phyloP scores from a whole-genome alignment of 2,888 invertebrate species.

The Augochlorella aurata region DNA sequence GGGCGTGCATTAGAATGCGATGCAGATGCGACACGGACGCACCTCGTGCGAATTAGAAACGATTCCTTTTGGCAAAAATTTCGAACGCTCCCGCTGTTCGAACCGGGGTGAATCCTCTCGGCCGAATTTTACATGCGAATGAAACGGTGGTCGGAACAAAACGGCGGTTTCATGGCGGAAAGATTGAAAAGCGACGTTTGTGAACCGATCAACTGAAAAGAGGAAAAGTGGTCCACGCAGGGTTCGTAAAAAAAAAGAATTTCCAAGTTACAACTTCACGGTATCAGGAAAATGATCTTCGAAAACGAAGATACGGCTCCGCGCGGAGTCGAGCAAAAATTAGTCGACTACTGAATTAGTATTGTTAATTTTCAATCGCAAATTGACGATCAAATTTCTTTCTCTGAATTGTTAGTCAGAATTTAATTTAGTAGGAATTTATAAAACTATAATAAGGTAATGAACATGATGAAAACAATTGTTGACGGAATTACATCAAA shows the following conservation, averaged over 20 bases:
- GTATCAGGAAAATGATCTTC: neutral
- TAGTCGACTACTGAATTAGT: too few species aligned
- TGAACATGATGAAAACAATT: too few species aligned
- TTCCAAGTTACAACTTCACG: neutral
- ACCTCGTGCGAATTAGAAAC: conserved; percentile 22
- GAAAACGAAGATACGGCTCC: too few species aligned
- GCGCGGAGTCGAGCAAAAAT: too few species aligned
- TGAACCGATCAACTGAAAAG: neutral
- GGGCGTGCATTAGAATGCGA: neutral
- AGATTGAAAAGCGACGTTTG: conserved; percentile 17
- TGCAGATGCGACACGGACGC: conserved; percentile 14
- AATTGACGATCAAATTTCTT: too few species aligned
- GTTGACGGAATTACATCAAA: too few species aligned
- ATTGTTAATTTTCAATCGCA: too few species aligned
- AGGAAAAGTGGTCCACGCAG: neutral
- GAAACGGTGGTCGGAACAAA: conserved; percentile 11
- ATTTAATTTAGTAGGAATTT: too few species aligned
- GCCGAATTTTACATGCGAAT: conserved; percentile 14
- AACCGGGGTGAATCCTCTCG: conserved; percentile 2
- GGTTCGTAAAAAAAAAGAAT: neutral
- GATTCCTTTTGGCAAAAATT: conserved; percentile 17
- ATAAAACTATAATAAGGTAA: too few species aligned
- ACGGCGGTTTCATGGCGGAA: conserved; percentile 7
- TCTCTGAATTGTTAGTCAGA: too few species aligned
- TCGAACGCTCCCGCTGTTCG: conserved; percentile 4